Conservation (phyloP, 2,888 invertebrate genomes). For the Drosophila affinis region DNA sequence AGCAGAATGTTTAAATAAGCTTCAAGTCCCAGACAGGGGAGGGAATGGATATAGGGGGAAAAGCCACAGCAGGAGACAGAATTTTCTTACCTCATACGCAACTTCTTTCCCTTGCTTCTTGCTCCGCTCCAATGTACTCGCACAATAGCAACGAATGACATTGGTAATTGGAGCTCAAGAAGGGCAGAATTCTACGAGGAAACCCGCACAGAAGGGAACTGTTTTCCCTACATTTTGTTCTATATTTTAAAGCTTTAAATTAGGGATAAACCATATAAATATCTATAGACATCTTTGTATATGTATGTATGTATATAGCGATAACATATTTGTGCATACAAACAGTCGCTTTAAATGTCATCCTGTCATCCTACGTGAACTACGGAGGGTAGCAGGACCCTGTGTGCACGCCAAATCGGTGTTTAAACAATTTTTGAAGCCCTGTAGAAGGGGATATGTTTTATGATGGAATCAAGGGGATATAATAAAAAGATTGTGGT, state of each 20-base stretch:
- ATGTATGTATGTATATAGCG: not conserved
- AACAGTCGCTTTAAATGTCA: conserved; percentile 22
- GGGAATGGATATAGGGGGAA: not conserved
- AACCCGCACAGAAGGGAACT: conserved; percentile 8
- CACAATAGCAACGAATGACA: conserved; percentile 57
- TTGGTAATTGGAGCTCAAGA: conserved; percentile 62
- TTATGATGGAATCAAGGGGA: not conserved
- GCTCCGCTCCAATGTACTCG: not conserved
- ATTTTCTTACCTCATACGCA: conserved; percentile 1
- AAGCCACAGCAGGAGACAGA: conserved; percentile 7
- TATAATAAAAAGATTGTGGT: conserved; percentile 2
- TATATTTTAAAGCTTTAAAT: conserved; percentile 37
- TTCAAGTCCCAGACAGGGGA: conserved; percentile 21
- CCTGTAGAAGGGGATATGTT: conserved; percentile 6
- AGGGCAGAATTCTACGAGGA: conserved; percentile 39
- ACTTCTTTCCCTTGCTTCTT: not conserved
- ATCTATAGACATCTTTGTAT: not conserved
- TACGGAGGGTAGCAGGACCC: not conserved
- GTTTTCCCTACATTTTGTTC: not conserved
- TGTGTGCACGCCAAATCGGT: conserved; percentile 6
- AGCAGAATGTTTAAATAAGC: conserved; percentile 52
- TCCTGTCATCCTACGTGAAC: not conserved
- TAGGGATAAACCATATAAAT: no score
- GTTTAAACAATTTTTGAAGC: conserved; percentile 27
- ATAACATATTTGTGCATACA: conserved; percentile 1